Evolutionary conservation across 2,113 vertebrate genomes (phyloP).

Genomic region (Ptychochromis oligacanthus): DNA sequence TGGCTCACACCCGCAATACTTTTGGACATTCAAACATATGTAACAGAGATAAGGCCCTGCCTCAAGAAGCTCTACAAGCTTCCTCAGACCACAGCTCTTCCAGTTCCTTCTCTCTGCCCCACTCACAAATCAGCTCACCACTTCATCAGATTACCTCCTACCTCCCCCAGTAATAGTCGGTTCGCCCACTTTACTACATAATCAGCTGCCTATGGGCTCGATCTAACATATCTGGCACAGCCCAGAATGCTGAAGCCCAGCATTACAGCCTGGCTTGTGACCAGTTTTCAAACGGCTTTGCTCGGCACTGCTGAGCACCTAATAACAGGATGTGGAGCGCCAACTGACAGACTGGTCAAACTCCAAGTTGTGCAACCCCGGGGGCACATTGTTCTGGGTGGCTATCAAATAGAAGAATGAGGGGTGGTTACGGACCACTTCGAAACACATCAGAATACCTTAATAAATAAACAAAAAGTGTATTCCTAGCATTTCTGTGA

Average conservation of each 20-base stretch:
- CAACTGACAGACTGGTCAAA: slow-evolving; percentile 61
- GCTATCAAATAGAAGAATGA: slow-evolving; percentile 1
- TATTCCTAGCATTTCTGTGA: not conserved
- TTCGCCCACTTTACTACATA: slow-evolving; percentile 21
- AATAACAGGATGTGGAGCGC: slow-evolving; percentile 74
- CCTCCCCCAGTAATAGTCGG: not conserved
- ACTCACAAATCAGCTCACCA: not conserved
- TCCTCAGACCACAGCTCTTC: not conserved
- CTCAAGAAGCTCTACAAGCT: not conserved
- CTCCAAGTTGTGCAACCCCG: slow-evolving; percentile 45
- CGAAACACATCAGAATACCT: not conserved
- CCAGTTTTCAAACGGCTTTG: slow-evolving; percentile 68
- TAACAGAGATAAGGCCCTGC: not conserved
- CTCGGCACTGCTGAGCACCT: slow-evolving; percentile 60
- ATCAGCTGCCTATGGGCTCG: slow-evolving; percentile 48
- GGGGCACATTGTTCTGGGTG: slow-evolving; percentile 11
- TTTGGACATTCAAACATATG: not conserved
- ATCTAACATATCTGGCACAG: slow-evolving; percentile 53
- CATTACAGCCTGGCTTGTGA: slow-evolving; percentile 65
- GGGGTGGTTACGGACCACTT: not conserved
- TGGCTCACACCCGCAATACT: not conserved
- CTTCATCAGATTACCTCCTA: slow-evolving; percentile 37
- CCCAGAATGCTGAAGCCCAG: slow-evolving; percentile 44
- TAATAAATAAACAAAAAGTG: not conserved
- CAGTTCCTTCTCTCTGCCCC: not conserved